Evolutionary conservation across 2,113 vertebrate species (phyloP).

Genomic region (Microcebus murinus): DNA sequence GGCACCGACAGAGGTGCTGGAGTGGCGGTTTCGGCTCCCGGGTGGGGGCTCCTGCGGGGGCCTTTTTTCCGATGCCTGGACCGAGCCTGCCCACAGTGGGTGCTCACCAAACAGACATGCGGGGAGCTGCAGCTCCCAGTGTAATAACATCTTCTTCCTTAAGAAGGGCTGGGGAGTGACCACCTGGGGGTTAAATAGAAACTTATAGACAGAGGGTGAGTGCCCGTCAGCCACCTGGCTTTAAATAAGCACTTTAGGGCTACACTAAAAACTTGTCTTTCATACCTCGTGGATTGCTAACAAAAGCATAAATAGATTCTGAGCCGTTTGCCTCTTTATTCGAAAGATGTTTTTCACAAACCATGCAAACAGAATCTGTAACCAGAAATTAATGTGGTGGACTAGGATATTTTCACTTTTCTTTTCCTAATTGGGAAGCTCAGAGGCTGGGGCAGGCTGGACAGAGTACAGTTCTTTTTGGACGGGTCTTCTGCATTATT

Average conservation of each 20-base stretch:
- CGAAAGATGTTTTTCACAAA: neutral
- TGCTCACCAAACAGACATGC: too few relatives aligned
- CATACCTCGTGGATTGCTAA: neutral
- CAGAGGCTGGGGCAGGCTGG: too few relatives aligned
- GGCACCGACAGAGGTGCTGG: rapidly evolving
- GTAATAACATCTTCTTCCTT: neutral
- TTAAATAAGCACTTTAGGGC: neutral
- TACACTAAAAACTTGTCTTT: neutral
- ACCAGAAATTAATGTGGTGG: rapidly evolving
- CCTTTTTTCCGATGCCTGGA: neutral
- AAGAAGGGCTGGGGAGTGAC: too few relatives aligned
- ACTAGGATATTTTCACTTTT: neutral
- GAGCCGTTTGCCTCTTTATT: neutral
- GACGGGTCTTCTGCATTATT: neutral
- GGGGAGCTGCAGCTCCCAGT: neutral
- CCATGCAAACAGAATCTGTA: too few relatives aligned
- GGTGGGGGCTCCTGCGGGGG: neutral
- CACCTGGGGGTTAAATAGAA: neutral
- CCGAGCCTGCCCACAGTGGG: neutral
- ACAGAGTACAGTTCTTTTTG: too few relatives aligned
- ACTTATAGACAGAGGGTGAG: rapidly evolving
- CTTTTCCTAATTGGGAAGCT: neutral
- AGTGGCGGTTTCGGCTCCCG: neutral
- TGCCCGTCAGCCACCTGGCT: neutral
- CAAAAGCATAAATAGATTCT: neutral